phyloP scores from a whole-genome alignment of 2,113 vertebrate genomes.

The Synodontis membranacea region DNA sequence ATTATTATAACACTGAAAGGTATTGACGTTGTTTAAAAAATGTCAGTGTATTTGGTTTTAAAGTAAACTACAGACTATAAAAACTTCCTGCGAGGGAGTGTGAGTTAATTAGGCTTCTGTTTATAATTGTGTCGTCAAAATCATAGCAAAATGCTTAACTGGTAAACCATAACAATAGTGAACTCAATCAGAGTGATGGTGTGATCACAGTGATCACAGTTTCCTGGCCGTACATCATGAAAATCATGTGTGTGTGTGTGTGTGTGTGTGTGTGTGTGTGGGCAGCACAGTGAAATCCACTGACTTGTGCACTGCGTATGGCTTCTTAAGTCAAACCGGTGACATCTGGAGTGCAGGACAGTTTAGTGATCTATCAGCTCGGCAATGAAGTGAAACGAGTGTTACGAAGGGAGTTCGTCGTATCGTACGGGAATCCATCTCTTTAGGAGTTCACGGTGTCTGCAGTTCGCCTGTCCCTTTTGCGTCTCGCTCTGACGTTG shows the following conservation, averaged over 20 bases:
- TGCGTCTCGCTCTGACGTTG: background rate
- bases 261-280: no score
- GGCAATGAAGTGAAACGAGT: background rate
- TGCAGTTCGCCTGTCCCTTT: background rate
- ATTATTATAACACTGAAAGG: background rate
- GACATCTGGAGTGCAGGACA: background rate
- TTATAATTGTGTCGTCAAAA: background rate
- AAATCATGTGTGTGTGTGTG: background rate
- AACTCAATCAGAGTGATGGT: background rate
- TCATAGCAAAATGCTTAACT: background rate
- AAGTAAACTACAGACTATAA: background rate
- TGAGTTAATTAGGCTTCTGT: background rate
- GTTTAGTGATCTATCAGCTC: background rate
- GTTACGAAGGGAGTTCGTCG: background rate
- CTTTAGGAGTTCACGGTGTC: background rate
- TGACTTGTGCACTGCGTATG: background rate
- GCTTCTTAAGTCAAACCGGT: background rate
- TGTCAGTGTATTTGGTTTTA: background rate
- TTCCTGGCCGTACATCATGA: background rate
- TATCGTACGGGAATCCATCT: background rate
- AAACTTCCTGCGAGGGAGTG: background rate
- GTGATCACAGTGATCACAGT: background rate
- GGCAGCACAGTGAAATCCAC: background rate
- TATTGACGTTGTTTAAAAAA: background rate
- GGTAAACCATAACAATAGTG: background rate